Conservation (phyloP, 2,113 vertebrate species). For the Anhinga rufa region DNA sequence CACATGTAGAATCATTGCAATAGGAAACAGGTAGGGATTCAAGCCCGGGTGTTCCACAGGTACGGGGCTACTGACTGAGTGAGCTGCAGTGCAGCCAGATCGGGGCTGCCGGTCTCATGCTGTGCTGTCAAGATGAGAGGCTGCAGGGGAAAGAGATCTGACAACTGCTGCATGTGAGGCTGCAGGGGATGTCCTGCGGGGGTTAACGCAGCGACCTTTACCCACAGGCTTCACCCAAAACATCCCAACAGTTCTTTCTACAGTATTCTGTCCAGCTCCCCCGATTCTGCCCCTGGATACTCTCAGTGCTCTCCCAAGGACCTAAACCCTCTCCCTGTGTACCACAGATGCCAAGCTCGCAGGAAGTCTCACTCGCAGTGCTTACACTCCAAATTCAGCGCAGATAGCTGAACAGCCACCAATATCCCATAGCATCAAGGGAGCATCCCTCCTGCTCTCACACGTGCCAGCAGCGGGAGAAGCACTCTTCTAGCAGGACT, state of each 20-base stretch:
- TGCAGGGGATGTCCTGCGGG: background rate
- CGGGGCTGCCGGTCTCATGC: background rate
- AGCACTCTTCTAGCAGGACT: background rate
- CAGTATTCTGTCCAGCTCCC: too few relatives aligned
- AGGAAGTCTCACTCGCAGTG: background rate
- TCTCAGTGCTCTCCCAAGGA: background rate
- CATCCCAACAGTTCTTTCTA: background rate
- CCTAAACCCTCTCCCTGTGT: fast-evolving
- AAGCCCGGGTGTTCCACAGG: background rate
- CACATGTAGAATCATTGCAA: background rate
- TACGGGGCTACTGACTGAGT: fast-evolving
- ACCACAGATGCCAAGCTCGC: background rate
- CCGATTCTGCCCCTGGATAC: background rate
- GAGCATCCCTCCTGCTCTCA: background rate
- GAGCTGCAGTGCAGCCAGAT: background rate
- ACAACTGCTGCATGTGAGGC: background rate
- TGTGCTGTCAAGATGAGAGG: background rate
- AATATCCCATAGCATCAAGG: fast-evolving
- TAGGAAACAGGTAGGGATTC: background rate
- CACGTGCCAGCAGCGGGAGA: background rate
- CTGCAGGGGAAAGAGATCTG: background rate
- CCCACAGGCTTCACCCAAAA: background rate
- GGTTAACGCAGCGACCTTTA: too few relatives aligned
- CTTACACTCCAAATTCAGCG: fast-evolving
- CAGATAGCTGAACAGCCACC: background rate